These are phyloP conservation scores for Suillia variegata DNA, from an alignment of 2,888 invertebrate genomes.

Conservation along the genomic window DNA sequence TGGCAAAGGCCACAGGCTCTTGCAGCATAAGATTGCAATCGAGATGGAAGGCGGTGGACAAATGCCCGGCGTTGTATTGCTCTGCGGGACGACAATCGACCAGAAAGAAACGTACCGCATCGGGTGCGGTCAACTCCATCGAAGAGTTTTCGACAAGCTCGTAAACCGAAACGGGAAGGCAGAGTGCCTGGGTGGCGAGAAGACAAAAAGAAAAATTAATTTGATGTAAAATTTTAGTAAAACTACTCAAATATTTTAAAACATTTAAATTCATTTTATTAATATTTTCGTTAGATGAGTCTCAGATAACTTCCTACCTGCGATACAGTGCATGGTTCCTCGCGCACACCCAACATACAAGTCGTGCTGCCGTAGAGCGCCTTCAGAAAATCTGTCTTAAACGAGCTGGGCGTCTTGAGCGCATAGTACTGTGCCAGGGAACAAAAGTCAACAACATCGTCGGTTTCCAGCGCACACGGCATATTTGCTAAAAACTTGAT, in stretches of 20 bases:
- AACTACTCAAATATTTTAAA: no score
- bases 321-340: slow-evolving; percentile 61
- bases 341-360: slow-evolving; percentile 62
- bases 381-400: slow-evolving; percentile 80
- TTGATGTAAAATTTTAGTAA: no score
- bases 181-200: slow-evolving; percentile 87
- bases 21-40: slow-evolving; percentile 97
- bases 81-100: slow-evolving; percentile 97
- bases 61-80: slow-evolving; percentile 95
- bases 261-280: no score
- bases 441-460: slow-evolving; percentile 96
- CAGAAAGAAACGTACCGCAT: slow-evolving; percentile 85
- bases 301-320: slow-evolving; percentile 40
- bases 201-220: slow-evolving; percentile 64
- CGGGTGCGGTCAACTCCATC: slow-evolving; percentile 68
- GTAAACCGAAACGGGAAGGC: slow-evolving; percentile 93
- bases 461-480: slow-evolving; percentile 87
- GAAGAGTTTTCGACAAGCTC: slow-evolving; percentile 87
- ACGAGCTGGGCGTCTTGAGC: slow-evolving; percentile 89
- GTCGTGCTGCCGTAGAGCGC: slow-evolving; percentile 67
- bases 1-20: slow-evolving; percentile 92
- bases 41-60: slow-evolving; percentile 96
- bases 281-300: no score
- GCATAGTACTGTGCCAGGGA: slow-evolving; percentile 96
- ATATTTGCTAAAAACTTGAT: slow-evolving; percentile 72